Percentiles rank a stretch among this genome's conserved stretches.
Conservation (phyloP, 2,888 invertebrate species). For the Lasioglossum zephyrum region DNA sequence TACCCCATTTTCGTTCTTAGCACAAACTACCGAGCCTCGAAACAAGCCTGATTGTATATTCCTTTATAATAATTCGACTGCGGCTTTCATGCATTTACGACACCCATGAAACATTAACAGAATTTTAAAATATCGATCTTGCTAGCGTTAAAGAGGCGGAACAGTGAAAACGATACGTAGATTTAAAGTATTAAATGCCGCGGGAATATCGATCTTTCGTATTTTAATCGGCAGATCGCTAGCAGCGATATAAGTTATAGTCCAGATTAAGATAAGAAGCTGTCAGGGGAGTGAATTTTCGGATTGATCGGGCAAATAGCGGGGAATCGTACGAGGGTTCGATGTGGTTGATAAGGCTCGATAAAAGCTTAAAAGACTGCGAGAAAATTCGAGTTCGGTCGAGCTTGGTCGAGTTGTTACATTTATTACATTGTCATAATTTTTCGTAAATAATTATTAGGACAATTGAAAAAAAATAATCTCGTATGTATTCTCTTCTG, state of each 20-base stretch:
- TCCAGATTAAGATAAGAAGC: constrained; percentile 45
- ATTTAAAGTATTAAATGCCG: constrained; percentile 2
- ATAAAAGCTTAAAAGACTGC: not conserved
- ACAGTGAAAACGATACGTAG: not conserved
- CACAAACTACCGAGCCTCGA: too few species aligned
- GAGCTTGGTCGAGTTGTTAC: not conserved
- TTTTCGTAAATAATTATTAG: not conserved
- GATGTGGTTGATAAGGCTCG: not conserved
- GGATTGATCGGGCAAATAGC: constrained; percentile 24
- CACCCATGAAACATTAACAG: not conserved
- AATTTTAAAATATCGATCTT: not conserved
- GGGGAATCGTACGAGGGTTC: not conserved
- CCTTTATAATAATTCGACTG: not conserved
- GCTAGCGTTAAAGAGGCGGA: not conserved
- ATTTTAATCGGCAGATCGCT: constrained; percentile 21
- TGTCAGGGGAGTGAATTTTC: constrained; percentile 37
- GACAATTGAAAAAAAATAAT: not conserved
- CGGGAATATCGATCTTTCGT: constrained; percentile 31
- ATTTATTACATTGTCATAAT: not conserved
- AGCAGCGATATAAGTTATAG: constrained; percentile 16
- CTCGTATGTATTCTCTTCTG: not conserved
- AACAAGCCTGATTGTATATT: not conserved
- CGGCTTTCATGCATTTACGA: not conserved
- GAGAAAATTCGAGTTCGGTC: not conserved
- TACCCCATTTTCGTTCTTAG: not conserved